Evolutionary conservation across 1,140 invertebrate species (phyloP).

Genomic region (Sinella curviseta): DNA sequence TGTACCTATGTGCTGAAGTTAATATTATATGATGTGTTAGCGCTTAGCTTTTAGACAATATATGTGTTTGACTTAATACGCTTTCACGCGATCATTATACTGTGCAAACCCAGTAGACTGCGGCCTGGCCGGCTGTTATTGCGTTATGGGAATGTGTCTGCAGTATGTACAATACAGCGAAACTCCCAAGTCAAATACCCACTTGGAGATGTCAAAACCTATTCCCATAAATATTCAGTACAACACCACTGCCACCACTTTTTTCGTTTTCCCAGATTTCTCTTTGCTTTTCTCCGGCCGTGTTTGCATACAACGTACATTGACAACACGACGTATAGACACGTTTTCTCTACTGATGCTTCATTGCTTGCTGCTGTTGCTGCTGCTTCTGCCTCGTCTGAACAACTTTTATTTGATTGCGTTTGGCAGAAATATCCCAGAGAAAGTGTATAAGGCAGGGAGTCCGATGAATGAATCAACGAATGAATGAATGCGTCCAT

Average conservation of each 20-base stretch:
- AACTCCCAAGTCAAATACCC: conserved; percentile 15
- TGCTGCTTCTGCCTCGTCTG: conserved; percentile 8
- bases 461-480: no score
- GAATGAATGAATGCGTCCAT: no score
- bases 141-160: background rate
- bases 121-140: background rate
- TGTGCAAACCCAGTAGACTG: background rate
- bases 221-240: conserved; percentile 34
- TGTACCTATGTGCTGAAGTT: no score
- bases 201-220: conserved; percentile 27
- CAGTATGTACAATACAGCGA: no score
- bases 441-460: no score
- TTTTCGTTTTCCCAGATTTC: conserved; percentile 15
- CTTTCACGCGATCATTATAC: conserved; percentile 14
- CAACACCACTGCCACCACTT: no score
- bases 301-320: no score
- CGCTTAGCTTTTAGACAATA: background rate
- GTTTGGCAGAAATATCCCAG: background rate
- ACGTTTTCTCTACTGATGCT: no score
- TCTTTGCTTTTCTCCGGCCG: conserved; percentile 12
- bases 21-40: no score
- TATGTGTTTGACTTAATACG: conserved; percentile 7
- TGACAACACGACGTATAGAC: no score
- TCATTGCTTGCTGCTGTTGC: no score
- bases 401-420: conserved; percentile 2